phyloP scores from a whole-genome alignment of 2,113 vertebrate species.

The Xenopus laevis region DNA sequence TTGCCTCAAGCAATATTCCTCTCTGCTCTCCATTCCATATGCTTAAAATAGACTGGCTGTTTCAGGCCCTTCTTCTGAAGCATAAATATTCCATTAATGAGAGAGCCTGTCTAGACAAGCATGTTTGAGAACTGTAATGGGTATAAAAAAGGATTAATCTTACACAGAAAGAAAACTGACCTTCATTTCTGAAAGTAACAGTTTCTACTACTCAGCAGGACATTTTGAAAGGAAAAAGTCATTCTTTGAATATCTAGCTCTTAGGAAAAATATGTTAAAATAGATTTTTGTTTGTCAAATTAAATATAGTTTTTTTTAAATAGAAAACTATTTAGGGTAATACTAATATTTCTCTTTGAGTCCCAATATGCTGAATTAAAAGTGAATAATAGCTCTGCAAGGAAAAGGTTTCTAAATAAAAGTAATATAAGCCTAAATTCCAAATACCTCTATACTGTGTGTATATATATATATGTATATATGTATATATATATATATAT shows the following conservation, averaged over 20 bases:
- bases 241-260: constrained; percentile 10
- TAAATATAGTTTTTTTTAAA: neutral
- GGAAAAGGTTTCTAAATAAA: no score
- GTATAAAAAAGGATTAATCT: constrained; percentile 30
- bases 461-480: no score
- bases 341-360: no score
- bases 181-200: constrained; percentile 16
- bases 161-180: constrained; percentile 26
- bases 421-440: no score
- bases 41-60: constrained; percentile 11
- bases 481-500: no score
- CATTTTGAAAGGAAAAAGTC: constrained; percentile 20
- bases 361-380: no score
- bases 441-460: no score
- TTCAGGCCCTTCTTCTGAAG: constrained; percentile 1
- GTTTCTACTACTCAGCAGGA: neutral
- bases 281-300: neutral
- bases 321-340: neutral
- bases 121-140: constrained; percentile 17
- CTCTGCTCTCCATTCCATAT: constrained; percentile 6
- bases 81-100: constrained; percentile 31
- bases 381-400: no score
- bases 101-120: constrained; percentile 19
- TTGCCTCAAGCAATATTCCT: constrained; percentile 20
- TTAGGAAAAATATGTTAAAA: neutral